These are phyloP conservation scores for Scarus forsteni DNA, from an alignment of 2,797 vertebrate genomes.

Conservation along the genomic window DNA sequence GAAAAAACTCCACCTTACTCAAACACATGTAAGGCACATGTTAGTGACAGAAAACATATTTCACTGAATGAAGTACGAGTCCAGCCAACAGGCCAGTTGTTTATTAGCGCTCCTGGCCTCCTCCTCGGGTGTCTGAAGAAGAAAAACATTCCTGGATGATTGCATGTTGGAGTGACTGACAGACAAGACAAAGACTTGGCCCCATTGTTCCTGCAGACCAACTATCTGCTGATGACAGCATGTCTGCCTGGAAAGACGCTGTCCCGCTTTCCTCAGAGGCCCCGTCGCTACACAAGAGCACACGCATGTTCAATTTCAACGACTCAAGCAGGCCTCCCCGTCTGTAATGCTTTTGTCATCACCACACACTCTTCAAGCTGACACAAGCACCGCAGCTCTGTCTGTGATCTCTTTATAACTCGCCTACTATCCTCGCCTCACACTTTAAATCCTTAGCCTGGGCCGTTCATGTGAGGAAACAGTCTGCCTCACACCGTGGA, in stretches of 20 bases:
- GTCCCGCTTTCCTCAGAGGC: slow-evolving; percentile 34
- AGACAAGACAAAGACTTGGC: slow-evolving; percentile 62
- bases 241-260: slow-evolving; percentile 66
- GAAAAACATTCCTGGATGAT: slow-evolving; percentile 77
- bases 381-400: slow-evolving; percentile 26
- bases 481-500: slow-evolving; percentile 42
- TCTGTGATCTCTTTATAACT: slow-evolving; percentile 46
- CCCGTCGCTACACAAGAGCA: slow-evolving; percentile 7
- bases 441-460: slow-evolving; percentile 26
- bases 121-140: slow-evolving; percentile 42
- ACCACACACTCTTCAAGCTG: slow-evolving; percentile 20
- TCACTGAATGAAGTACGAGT: slow-evolving; percentile 17
- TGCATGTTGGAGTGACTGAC: slow-evolving; percentile 68
- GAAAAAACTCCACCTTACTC: neutral
- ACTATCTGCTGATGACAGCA: slow-evolving; percentile 80
- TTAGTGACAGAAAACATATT: neutral
- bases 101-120: slow-evolving; percentile 16
- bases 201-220: slow-evolving; percentile 73
- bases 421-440: slow-evolving; percentile 27
- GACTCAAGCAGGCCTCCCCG: slow-evolving; percentile 26
- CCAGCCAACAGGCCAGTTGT: slow-evolving; percentile 27
- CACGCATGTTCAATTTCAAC: slow-evolving; percentile 27
- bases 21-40: neutral
- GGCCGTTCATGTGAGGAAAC: slow-evolving; percentile 37
- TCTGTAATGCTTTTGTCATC: slow-evolving; percentile 40